Evolutionary conservation across 2,797 vertebrate species (phyloP).

Genomic region (Champsocephalus esox): DNA sequence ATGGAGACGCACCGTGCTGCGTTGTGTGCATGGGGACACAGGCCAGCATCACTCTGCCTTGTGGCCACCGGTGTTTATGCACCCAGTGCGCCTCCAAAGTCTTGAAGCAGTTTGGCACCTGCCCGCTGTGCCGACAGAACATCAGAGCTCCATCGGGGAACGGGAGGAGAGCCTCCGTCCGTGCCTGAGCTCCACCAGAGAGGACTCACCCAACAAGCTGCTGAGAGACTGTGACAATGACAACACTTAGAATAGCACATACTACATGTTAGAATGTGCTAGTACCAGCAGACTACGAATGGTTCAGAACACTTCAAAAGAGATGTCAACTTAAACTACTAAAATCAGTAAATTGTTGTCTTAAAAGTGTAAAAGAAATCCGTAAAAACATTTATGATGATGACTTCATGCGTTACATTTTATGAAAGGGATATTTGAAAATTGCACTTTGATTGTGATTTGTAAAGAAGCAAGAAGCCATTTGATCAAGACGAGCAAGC

Average conservation of each 20-base stretch:
- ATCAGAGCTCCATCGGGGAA: constrained; percentile 9
- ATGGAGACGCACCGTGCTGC: constrained; percentile 56
- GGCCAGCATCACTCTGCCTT: constrained; percentile 72
- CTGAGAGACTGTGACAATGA: constrained; percentile 9
- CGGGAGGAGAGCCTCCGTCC: rapidly evolving
- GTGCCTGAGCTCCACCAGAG: not conserved
- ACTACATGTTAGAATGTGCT: not conserved
- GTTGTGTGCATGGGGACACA: constrained; percentile 72
- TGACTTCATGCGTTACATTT: too few species aligned
- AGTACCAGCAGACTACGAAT: not conserved
- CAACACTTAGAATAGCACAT: not conserved
- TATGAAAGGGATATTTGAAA: not conserved
- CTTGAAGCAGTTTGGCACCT: constrained; percentile 69
- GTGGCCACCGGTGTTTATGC: constrained; percentile 85
- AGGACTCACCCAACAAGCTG: constrained; percentile 7
- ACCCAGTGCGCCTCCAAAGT: constrained; percentile 63
- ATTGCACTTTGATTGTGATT: not conserved
- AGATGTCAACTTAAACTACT: not conserved
- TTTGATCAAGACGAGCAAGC: not conserved
- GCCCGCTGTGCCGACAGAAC: constrained; percentile 82
- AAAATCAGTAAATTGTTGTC: not conserved
- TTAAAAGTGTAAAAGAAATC: too few species aligned
- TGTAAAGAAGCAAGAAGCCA: not conserved
- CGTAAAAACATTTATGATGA: too few species aligned
- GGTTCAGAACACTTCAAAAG: too few species aligned